These are phyloP conservation scores for Mesocentrotus franciscanus DNA, from an alignment of 53 echinoderm and acorn worm species.

Conservation along the genomic window DNA sequence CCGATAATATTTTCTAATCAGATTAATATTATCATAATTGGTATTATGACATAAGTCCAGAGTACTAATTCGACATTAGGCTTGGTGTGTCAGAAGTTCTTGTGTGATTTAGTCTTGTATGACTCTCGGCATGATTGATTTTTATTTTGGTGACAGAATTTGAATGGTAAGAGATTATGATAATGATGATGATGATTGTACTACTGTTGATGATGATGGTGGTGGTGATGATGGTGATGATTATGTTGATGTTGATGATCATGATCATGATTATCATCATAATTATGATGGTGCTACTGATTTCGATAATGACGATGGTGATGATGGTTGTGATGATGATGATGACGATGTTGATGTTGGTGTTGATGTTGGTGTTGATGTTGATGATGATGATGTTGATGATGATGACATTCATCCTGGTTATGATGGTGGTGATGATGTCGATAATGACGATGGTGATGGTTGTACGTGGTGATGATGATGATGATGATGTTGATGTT, in stretches of 20 bases:
- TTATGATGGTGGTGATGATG: background rate
- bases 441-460: too few relatives aligned
- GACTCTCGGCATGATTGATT: too few relatives aligned
- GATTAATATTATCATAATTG: slow-evolving; percentile 24
- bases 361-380: background rate
- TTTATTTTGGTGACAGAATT: too few relatives aligned
- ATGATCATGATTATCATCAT: background rate
- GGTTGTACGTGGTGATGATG: too few relatives aligned
- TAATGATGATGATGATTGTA: background rate
- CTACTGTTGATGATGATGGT: background rate
- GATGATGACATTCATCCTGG: background rate
- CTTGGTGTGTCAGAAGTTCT: background rate
- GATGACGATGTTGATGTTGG: background rate
- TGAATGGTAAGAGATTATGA: background rate
- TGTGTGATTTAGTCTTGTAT: too few relatives aligned
- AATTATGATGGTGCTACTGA: background rate
- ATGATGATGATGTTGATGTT: too few relatives aligned
- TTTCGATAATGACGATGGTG: background rate
- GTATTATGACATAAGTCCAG: background rate
- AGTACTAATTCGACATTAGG: background rate
- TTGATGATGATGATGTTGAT: too few relatives aligned
- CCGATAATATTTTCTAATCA: slow-evolving; percentile 14
- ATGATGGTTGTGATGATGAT: background rate
- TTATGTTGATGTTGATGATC: background rate
- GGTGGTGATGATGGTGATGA: background rate